Base-by-base conservation (phyloP, 2,113 vertebrate species). In the Salvator merianae region DNA sequence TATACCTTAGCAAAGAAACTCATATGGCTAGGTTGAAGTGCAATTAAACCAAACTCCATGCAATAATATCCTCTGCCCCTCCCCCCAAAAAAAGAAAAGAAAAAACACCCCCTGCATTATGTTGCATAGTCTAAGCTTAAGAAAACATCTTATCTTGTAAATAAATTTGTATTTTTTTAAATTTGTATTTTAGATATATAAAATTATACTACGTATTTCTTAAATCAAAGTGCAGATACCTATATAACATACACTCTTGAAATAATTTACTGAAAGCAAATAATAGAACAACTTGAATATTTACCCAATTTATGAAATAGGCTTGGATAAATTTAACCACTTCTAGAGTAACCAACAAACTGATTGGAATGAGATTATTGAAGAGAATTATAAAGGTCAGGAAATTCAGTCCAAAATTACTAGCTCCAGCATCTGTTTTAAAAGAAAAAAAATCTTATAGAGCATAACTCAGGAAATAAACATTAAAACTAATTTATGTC, bases 291-390 rank as follows among this genome's bases (percentile, higher is more conserved):
- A 81, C 77, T 86, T 77, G 74, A 55, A 32, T 92, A 96, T 95
- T 98, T 96, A 99, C 99, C 99, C 99, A 99, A 91, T 99, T 99
- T 95, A 99, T 99, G 95, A 99, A 99, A 94, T 98, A 99, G 7
- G 99, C 99, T 86, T 99, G 99, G 87, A 97, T 97, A 94, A 99
- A 99, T 95, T 99, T 99, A 92, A 99, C 98, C 59, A 99, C 99
- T 96, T 99, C 99, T 92, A 99, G 94, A 0, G 99, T 99, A 93
- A 99, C 99, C 95, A 99, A 94, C 50, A 99, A 97, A 90, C 99
- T 99, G 96, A 99, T 99, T 77, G 99, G 99, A 89, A 99, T 99
- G 91, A 99, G 97, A 93, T 99, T 99, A 95, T 99, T 99, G 97
- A 99, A 99, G 91, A 99, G 98, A 95, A 99, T 99, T 92, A 99